Conservation (phyloP, 2,888 invertebrate genomes). For the Leptinotarsa rubiginosa region DNA sequence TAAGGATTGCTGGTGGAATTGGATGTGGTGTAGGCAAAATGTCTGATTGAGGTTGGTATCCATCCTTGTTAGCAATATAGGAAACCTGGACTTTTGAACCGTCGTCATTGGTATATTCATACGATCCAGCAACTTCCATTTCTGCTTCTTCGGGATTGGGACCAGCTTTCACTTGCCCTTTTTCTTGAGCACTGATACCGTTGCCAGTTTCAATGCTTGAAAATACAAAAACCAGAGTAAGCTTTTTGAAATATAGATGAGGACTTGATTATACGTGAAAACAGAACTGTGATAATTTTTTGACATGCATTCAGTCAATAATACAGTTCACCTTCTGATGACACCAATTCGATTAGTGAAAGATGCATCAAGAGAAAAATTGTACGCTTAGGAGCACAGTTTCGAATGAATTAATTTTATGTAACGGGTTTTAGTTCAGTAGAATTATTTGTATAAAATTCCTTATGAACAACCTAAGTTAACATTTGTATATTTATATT, state of each 20-base stretch:
- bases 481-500: too few relatives aligned
- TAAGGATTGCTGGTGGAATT: slow-evolving; percentile 78
- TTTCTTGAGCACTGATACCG: slow-evolving; percentile 20
- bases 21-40: slow-evolving; percentile 83
- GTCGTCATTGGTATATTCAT: slow-evolving; percentile 49
- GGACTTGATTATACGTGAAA: too few relatives aligned
- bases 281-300: too few relatives aligned
- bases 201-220: slow-evolving; percentile 20
- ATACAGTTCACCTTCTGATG: too few relatives aligned
- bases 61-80: slow-evolving; percentile 78
- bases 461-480: too few relatives aligned
- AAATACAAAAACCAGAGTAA: neutral
- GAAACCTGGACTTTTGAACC: slow-evolving; percentile 61
- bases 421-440: too few relatives aligned
- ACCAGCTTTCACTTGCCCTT: slow-evolving; percentile 17
- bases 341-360: too few relatives aligned
- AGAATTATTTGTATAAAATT: too few relatives aligned
- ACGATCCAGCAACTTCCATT: slow-evolving; percentile 23
- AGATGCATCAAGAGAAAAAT: too few relatives aligned
- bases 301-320: too few relatives aligned
- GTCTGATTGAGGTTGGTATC: slow-evolving; percentile 77
- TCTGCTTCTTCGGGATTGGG: slow-evolving; percentile 17
- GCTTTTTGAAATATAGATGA: neutral
- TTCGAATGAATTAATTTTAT: too few relatives aligned
- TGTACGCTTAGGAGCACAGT: too few relatives aligned